Base-by-base conservation (phyloP, 2,113 vertebrate genomes). In the Oreotrochilus melanogaster region DNA sequence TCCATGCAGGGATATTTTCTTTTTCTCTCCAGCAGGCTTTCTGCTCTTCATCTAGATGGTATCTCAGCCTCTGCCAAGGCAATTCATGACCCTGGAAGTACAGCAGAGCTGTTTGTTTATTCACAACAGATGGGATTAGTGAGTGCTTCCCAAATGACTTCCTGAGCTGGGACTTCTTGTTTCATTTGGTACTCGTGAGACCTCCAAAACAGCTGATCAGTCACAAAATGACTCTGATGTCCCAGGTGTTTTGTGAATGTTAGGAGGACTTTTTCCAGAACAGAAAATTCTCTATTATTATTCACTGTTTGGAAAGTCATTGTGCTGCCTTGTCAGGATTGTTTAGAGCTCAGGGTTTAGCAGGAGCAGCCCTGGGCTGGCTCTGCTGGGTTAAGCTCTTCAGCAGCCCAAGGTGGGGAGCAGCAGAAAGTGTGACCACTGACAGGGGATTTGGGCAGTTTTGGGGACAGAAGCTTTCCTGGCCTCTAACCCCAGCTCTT, bases 71-170 rank as follows among this genome's bases (percentile, higher is more conserved):
- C 72, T 78, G 95, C 74, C 81, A 51, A 90, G 85, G 79, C 64
- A 74, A 72, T 50, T 78, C 76, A 56, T 58, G 86, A 89, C 89
- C 91, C 87, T 91, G 89, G 70, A 84, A 25, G 67, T 70, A 79
- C 71, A 86, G 92, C 88, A 96, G 93, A 92, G 75, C 69, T 64
- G 33, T 86, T 91, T 96, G 89, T 95, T 96, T 96, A 84, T 96
- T 83, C 82, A 83, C 75, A 95, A 66, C 96, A 96, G 96, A 96
- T 96, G 95, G 94, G 85, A 71, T 18, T 30, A 67, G 88, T 78
- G 93, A 95, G 56, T 89, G 82, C 83, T 95, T 92, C 86, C 88
- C 67, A 80, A 88, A 93, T 94, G 92, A 88, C 76, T 71, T 94
- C 91, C 93, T 42, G 84, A 93, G 76, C 94, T 85, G 83, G 94